These are phyloP conservation scores for Loripinus fragilis DNA, from an alignment of 2,888 invertebrate genomes.

Conservation along the genomic window DNA sequence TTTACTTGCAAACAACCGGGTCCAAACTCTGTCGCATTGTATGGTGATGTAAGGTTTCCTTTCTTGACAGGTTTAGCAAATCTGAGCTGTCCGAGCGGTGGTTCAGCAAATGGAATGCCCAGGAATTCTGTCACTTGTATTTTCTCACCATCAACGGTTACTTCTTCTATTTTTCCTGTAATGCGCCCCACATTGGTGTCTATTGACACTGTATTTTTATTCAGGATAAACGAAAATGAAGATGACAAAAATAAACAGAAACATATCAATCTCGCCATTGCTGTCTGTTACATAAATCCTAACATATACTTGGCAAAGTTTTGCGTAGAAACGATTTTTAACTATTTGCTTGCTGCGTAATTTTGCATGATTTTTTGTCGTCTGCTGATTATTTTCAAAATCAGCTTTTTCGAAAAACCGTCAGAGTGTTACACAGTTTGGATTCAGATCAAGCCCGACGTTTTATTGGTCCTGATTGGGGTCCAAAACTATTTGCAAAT, in stretches of 20 bases:
- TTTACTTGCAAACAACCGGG: slow-evolving; percentile 34
- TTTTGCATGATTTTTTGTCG: no score
- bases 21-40: slow-evolving; percentile 12
- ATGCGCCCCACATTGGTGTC: slow-evolving; percentile 31
- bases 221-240: neutral
- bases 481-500: no score
- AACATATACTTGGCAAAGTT: no score
- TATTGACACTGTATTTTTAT: neutral
- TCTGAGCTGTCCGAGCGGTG: slow-evolving; percentile 35
- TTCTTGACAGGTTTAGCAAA: slow-evolving; percentile 43
- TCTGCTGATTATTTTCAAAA: no score
- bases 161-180: slow-evolving; percentile 23
- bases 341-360: no score
- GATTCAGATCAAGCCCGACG: no score
- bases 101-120: slow-evolving; percentile 49
- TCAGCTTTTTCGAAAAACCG: no score
- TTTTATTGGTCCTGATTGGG: no score
- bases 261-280: neutral
- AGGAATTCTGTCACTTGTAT: slow-evolving; percentile 39
- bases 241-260: neutral
- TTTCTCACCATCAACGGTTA: slow-evolving; percentile 18
- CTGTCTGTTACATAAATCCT: no score
- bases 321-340: no score
- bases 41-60: slow-evolving; percentile 28
- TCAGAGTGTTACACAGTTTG: no score